Base-by-base conservation (phyloP, 1,140 invertebrate genomes). In the Gonioctena quinquepunctata region DNA sequence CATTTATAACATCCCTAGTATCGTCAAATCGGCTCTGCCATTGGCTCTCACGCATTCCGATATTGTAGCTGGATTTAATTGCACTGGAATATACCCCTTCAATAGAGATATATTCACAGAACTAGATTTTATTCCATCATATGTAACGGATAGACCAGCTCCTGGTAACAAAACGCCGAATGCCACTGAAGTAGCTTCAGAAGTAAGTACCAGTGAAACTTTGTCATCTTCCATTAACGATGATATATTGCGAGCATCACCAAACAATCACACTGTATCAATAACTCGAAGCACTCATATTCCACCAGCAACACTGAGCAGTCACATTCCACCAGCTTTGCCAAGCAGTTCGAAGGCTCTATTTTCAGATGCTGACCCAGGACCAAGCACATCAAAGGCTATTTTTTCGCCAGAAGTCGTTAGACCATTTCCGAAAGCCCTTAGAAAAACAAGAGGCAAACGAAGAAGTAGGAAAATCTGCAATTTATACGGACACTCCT, bases 1-100 rank as follows among this genome's bases (percentile, higher is more conserved):
- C 8, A 84, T 86, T 22, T 86, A 85, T 73, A 82, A 86, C 68
- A 81, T 86, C 54, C 82, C 82, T 33, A 69, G 60, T 6, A 80
- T 85, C 59, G 67, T 84, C 48, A 66, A 70, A 28, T 68, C 74
- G 72, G 80, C 82, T 71, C 79, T 83, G 61, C 79, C 82, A 22
- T 54, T 80, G 48, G 82, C 83, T 71, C 21, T 80, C 6, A 84
- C 82, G 22, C 74, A 73, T 57, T 26, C 48, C 19, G 86, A 87
- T 68, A 84, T 86, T 75, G 74, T 79, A 68, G 64, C 79, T 64
- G 85, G 84, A 23, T 86, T 86, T 78, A 57, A 57, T 48, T 76
- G 62, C 59, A 78, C 79, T 49, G 83, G 83, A 50, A 84, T 84
- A 68, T 79, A 48, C 60, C 82, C 81, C 28, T 82, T 71, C 66